Conservation (phyloP, 2,888 invertebrate genomes). For the Leptodirus hochenwartii region DNA sequence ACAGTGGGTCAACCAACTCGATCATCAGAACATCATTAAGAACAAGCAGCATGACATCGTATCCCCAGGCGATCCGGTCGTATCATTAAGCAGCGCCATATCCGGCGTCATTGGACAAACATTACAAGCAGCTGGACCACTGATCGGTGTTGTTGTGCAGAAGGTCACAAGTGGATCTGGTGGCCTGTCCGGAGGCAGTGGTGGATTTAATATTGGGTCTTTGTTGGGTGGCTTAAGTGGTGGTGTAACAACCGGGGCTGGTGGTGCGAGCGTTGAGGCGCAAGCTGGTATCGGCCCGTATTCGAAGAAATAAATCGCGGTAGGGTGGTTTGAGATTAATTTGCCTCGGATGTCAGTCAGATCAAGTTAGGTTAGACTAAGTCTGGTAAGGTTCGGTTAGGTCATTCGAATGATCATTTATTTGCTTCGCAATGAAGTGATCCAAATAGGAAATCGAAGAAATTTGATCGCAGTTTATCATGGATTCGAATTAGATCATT, state of each 20-base stretch:
- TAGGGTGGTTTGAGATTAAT: too few relatives aligned
- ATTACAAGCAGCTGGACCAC: constrained; percentile 29
- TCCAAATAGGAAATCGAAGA: too few relatives aligned
- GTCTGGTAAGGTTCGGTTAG: too few relatives aligned
- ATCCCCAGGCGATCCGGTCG: constrained; percentile 30
- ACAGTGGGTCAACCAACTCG: constrained; percentile 45
- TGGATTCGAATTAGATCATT: too few relatives aligned
- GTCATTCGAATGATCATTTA: too few relatives aligned
- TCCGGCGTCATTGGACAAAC: constrained; percentile 53
- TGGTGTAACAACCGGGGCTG: constrained; percentile 19
- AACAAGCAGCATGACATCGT: constrained; percentile 59
- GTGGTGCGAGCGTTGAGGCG: constrained; percentile 14
- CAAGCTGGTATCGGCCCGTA: constrained; percentile 12
- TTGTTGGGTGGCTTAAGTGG: constrained; percentile 23
- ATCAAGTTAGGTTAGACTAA: too few relatives aligned
- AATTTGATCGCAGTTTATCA: too few relatives aligned
- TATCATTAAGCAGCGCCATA: constrained; percentile 43
- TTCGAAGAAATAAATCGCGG: too few relatives aligned
- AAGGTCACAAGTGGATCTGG: constrained; percentile 38
- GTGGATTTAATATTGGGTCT: constrained; percentile 38
- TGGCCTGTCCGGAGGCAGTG: constrained; percentile 31
- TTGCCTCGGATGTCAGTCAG: too few relatives aligned
- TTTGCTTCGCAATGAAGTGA: too few relatives aligned
- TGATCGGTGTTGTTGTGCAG: constrained; percentile 46
- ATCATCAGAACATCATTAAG: constrained; percentile 54